These are phyloP conservation scores for Aphrocallistes beatrix DNA, from an alignment of 37 sponge, comb jelly and placozoan species.

Conservation along the genomic window DNA sequence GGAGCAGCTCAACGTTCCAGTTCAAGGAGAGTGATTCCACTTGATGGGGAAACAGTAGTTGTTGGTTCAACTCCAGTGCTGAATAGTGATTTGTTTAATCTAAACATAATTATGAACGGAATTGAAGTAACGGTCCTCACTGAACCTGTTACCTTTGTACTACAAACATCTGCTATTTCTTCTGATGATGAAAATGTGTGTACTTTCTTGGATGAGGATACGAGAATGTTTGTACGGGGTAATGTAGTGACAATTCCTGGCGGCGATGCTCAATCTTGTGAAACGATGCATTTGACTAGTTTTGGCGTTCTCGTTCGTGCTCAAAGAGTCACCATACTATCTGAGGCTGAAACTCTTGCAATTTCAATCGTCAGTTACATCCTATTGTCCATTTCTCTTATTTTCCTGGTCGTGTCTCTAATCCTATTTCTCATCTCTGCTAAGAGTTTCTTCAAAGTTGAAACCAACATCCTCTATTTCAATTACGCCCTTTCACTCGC, in stretches of 20 bases:
- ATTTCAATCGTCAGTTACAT: not conserved
- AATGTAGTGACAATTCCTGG: not conserved
- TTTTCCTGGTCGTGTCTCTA: not conserved
- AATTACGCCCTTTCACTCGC: not conserved
- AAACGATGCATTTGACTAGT: not conserved
- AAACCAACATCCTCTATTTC: slow-evolving; percentile 10
- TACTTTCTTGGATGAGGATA: not conserved
- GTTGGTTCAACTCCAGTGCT: not conserved
- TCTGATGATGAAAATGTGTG: not conserved
- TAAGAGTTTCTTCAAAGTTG: slow-evolving; percentile 9
- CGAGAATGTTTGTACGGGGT: not conserved
- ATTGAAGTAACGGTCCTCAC: no score
- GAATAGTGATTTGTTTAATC: not conserved
- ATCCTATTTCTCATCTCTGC: not conserved
- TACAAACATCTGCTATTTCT: not conserved
- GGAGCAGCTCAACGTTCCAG: not conserved
- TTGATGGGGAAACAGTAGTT: not conserved
- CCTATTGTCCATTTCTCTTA: not conserved
- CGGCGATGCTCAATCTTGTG: not conserved
- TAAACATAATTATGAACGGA: not conserved
- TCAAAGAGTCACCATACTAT: not conserved
- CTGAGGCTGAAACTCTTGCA: not conserved
- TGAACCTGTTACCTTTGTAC: no score
- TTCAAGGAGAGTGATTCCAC: not conserved
- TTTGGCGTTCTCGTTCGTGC: slow-evolving; percentile 10